Evolutionary conservation across 2,888 invertebrate genomes (phyloP).

Genomic region (Euplagia quadripunctaria): DNA sequence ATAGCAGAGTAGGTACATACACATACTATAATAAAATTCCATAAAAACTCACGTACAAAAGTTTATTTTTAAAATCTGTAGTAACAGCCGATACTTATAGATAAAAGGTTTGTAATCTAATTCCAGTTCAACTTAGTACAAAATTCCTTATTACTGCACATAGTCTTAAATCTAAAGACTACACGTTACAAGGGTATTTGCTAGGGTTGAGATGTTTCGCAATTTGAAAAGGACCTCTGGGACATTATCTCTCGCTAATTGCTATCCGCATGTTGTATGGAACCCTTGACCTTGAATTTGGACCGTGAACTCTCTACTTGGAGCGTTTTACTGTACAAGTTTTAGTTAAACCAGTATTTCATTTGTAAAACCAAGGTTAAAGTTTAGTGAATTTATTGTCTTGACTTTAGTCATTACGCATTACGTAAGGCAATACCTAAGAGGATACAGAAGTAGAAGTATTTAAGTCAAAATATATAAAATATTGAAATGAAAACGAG

Average conservation of each 20-base stretch:
- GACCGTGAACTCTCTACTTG: background rate
- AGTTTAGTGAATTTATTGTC: background rate
- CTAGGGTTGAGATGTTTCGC: conserved; percentile 12
- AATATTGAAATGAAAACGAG: no score
- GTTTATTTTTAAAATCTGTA: no score
- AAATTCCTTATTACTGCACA: background rate
- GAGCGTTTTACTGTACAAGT: background rate
- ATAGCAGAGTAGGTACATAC: no score
- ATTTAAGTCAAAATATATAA: no score
- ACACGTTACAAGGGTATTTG: conserved; percentile 15
- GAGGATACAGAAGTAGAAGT: no score
- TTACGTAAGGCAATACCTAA: no score
- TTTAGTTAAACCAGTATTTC: background rate
- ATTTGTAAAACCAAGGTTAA: no score
- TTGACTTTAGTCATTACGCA: background rate
- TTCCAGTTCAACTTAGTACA: background rate
- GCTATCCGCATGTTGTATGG: conserved; percentile 13
- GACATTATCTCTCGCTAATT: conserved; percentile 25
- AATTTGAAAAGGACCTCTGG: conserved; percentile 21
- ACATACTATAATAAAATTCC: no score
- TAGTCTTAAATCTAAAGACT: background rate
- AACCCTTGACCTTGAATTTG: conserved; percentile 6
- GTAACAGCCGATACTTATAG: no score
- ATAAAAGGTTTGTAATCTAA: no score
- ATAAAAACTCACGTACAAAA: no score